These are phyloP conservation scores for Automeris io DNA, from an alignment of 2,888 invertebrate species.

Conservation along the genomic window DNA sequence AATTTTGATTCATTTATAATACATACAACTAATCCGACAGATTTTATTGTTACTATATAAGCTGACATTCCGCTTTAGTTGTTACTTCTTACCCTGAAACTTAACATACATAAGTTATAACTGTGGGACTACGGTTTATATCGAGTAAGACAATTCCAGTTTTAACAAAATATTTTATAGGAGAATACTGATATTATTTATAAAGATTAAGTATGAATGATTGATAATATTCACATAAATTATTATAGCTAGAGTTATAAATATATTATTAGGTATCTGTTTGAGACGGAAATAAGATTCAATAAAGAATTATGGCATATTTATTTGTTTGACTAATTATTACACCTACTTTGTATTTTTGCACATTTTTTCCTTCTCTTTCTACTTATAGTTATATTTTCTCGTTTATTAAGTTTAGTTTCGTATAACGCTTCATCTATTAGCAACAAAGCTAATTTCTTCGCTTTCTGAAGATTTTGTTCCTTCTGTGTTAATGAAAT, in stretches of 20 bases:
- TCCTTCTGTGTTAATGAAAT: background rate
- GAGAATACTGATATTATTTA: too few relatives aligned
- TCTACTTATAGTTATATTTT: background rate
- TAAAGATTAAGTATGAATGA: too few relatives aligned
- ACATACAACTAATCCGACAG: background rate
- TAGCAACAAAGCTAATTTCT: constrained; percentile 39
- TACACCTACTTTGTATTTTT: background rate
- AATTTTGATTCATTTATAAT: background rate
- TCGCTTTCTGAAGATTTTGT: constrained; percentile 36
- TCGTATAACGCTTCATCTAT: constrained; percentile 19
- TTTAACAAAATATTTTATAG: too few relatives aligned
- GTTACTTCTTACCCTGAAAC: too few relatives aligned
- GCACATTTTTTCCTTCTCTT: constrained; percentile 9
- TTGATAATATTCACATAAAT: too few relatives aligned
- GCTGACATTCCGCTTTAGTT: too few relatives aligned
- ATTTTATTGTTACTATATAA: too few relatives aligned
- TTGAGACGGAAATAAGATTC: background rate
- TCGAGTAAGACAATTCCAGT: too few relatives aligned
- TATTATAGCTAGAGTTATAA: too few relatives aligned
- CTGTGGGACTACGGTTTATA: too few relatives aligned
- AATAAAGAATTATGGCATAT: background rate
- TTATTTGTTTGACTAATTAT: background rate
- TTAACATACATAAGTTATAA: too few relatives aligned
- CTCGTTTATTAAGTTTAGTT: background rate
- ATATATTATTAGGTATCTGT: too few relatives aligned